Base-by-base conservation (phyloP, 2,797 vertebrate species). In the Poecilia picta region DNA sequence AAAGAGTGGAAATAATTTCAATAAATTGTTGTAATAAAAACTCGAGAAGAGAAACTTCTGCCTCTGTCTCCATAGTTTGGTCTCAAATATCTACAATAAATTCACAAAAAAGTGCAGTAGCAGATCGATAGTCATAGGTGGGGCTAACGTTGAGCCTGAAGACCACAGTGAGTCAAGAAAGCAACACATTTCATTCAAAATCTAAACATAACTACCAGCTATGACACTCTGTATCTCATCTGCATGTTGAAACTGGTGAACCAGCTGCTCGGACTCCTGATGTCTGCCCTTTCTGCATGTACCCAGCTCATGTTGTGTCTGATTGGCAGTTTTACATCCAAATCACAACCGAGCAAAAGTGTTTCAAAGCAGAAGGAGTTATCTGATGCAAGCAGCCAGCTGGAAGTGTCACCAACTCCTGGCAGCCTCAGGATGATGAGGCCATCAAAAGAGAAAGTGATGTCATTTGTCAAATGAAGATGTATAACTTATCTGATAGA, bases 331-430 rank as follows among this genome's bases (percentile, higher is more conserved):
- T 62, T 33, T 33, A 62, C 59, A 62, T 62, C 31, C 59, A 33
- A 62, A 62, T 5, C 4, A 15, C 59, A 62, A 33, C 59, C 8
- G 59, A 62, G 31, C 28, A 18, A 72, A 45, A 28, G 45, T 47
- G 71, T 47, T 15, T 53, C 12, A 64, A 64, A 64, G 41, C 74
- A 75, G 43, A 43, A 53, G 39, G 73, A 74, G 39, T 55, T 41
- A 74, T 74, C 33, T 74, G 73, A 53, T 55, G 25, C 36, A 57
- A 46, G 57, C 57, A 46, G 74, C 55, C 57, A 47, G 28, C 28
- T 75, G 74, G 16, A 75, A 64, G 74, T 64, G 28, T 20, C 57
- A 75, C 73, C 28, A 8, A 43, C 49, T n/a, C 53, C 41, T 39
- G 57, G n/a, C 74, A 64, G 43, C 57, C 47, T 64, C 59, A 33